These are phyloP conservation scores for Sciurus vulgaris DNA, from an alignment of 2,797 vertebrate genomes.

Conservation along the genomic window DNA sequence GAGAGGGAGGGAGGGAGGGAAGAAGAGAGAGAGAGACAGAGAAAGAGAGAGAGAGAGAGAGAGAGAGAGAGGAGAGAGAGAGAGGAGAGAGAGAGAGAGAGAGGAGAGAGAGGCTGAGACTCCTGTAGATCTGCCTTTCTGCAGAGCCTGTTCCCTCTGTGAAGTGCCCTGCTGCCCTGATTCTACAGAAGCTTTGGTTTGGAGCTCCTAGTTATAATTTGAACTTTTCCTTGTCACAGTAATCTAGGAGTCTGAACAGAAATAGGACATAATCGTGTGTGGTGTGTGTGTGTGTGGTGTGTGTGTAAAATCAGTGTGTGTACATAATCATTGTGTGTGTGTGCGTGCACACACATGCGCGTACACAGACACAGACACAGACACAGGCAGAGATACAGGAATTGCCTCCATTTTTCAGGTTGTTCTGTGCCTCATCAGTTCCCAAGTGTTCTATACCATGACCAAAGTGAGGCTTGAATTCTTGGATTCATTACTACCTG, in stretches of 20 bases:
- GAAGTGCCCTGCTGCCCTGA: neutral
- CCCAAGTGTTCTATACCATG: neutral
- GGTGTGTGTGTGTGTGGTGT: too few species aligned
- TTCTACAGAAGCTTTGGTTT: neutral
- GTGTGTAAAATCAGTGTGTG: neutral
- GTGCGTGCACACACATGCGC: neutral
- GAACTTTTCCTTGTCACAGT: neutral
- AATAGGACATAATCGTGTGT: neutral
- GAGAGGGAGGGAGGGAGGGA: neutral
- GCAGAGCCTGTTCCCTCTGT: neutral
- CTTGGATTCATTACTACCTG: neutral
- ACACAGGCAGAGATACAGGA: neutral
- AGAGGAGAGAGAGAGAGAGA: too few species aligned
- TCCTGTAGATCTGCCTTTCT: too few species aligned
- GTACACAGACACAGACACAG: neutral
- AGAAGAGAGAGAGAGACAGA: too few species aligned
- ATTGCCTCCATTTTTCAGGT: neutral
- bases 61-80: too few species aligned
- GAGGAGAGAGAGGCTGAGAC: too few species aligned
- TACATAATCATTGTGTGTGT: neutral
- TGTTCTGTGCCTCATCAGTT: neutral
- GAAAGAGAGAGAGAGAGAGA: too few species aligned
- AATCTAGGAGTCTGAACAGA: neutral
- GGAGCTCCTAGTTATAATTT: neutral
- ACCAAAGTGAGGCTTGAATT: neutral